Evolutionary conservation across 2,888 invertebrate species (phyloP), one percentile per base, ranked within the genome.

Genomic region (Siphlonurus alternatus): DNA sequence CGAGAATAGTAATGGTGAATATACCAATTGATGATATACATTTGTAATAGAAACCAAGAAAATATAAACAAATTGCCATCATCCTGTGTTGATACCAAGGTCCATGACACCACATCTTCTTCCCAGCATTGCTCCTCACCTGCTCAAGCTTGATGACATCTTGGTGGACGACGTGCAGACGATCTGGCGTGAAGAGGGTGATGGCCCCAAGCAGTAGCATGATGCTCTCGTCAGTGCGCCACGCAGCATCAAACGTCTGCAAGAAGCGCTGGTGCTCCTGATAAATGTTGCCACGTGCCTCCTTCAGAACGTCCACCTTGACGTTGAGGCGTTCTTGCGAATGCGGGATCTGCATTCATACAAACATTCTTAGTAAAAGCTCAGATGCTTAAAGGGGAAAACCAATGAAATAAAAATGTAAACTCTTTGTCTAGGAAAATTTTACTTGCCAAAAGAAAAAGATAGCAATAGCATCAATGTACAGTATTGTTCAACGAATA

Each of bases 131-230:
- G 20, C 10, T 63, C 23, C n/a, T 60, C 70, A 89, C 91, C 82
- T 92, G 93, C 75, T 92, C 91, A 65, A 90, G 75, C 75, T 87
- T 86, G 67, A 93, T 88, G 61, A 91, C 90, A 73, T 92, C 91
- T 22, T 83, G 80, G 73, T 93, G 93, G 69, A 91, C 84, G 20
- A 93, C 86, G 70, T 86, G 82, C 1, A 86, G 80, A 65, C 95
- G 77, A 66, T 87, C 85, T 0, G 96, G 93, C 63, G 90, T 86
- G 76, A 98, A 97, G 61, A 98, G 78, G 67, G 92, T 81, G 67
- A 98, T 92, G 69, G 95, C 93, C 72, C 90, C 89, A 75, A 97
- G 81, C 70, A 97, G 87, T 23, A 94, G 83, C 73, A 97, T 91
- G 64, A 97, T 85, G 74, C 89, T 87, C 74, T 91, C 90, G 78